Evolutionary conservation across 2,888 invertebrate species (phyloP), one percentile per base, ranked within the genome.

Genomic region (Ceriagrion tenellum): DNA sequence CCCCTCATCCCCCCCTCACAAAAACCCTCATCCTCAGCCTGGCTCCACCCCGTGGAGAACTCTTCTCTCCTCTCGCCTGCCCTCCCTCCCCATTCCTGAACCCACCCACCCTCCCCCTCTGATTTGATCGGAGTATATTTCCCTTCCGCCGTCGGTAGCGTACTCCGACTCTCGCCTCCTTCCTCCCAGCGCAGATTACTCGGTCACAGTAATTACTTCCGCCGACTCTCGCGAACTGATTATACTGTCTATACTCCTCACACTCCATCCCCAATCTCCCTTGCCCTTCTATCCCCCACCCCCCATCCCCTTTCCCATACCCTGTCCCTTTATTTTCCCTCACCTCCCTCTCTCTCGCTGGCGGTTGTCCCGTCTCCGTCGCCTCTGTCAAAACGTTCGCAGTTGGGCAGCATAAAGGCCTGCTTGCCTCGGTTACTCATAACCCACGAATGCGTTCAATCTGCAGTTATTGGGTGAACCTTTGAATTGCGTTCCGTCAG

Each of bases 71-170:
- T 2, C 47, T 8, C 8, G 47, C 47, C 47, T 2, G 2, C 47
- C 47, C 23, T n/a, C 69, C 69, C 26, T 30, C 6, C 93, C 4
- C 1, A 20, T 26, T 13, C 16, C n/a, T n/a, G 13, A n/a, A 23
- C 20, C 20, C 20, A 20, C 40, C 12, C 20, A 63, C n/a, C 59
- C 59, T n/a, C n/a, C 69, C n/a, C 26, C 89, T 40, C 8, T 55
- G 47, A 89, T 89, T 89, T n/a, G 8, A n/a, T n/a, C 89, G 89
- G 10, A 55, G 89, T n/a, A 89, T 55, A 89, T 55, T 89, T 55
- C 89, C 55, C 55, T 26, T 16, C 6, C 89, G 20, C 20, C 55
- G 2, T 55, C 81, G 81, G 16, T 55, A n/a, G 26, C 16, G 55
- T 55, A 26, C 47, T 20, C n/a, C 89, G 13, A 89, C 16, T 40